phyloP scores from a whole-genome alignment of 1,140 invertebrate genomes.

The Cylas formicarius region DNA sequence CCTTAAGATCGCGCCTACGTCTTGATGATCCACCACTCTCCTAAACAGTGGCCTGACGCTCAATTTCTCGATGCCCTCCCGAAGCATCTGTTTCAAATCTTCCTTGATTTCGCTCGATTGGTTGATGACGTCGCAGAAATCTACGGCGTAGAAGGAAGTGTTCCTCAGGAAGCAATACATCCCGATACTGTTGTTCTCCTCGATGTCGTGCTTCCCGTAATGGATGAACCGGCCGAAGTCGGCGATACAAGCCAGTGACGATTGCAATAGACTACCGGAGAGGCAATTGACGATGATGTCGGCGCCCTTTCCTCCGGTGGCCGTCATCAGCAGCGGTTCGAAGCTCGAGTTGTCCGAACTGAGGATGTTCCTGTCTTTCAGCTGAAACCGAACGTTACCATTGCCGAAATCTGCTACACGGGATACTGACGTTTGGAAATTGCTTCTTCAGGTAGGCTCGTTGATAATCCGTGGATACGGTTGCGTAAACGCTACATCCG shows the following conservation, averaged over 20 bases:
- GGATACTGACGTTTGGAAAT: conserved; percentile 27
- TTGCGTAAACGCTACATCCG: conserved; percentile 44
- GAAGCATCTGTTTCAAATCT: conserved; percentile 26
- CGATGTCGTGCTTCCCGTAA: conserved; percentile 65
- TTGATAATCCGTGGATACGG: conserved; percentile 44
- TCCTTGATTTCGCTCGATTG: conserved; percentile 29
- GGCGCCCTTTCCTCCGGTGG: conserved; percentile 47
- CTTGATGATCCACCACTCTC: conserved; percentile 29
- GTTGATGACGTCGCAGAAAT: conserved; percentile 29
- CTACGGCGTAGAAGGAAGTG: conserved; percentile 32
- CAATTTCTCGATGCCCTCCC: conserved; percentile 27
- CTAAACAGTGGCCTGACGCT: conserved; percentile 30
- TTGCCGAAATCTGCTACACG: conserved; percentile 1
- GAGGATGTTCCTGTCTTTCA: conserved; percentile 42
- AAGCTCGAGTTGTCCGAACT: conserved; percentile 51
- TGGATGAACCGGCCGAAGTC: conserved; percentile 62
- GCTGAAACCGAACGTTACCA: conserved; percentile 30
- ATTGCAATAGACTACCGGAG: conserved; percentile 55
- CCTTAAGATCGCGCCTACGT: conserved; percentile 30
- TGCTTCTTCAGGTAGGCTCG: conserved; percentile 33
- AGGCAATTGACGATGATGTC: conserved; percentile 59
- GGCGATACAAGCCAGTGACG: conserved; percentile 55
- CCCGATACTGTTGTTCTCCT: conserved; percentile 56
- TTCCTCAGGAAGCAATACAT: conserved; percentile 53
- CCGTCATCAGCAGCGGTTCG: conserved; percentile 47